Percentiles rank a stretch among this genome's conserved stretches.
phyloP scores from a whole-genome alignment of 2,888 invertebrate species.

The Venusia cambrica region DNA sequence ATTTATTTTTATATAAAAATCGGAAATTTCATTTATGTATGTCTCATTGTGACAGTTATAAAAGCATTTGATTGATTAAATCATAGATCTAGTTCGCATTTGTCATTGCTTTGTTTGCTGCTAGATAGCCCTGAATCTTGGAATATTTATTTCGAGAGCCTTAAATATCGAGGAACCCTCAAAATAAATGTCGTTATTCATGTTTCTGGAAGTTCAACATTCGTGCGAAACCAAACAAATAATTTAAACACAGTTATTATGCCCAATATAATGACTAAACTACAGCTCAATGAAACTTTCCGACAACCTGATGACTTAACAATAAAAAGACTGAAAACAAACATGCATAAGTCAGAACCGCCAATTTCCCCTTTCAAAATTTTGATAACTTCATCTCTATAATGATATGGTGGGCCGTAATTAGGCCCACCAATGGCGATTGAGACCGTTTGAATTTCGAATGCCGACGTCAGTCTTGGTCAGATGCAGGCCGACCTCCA shows the following conservation, averaged over 20 bases:
- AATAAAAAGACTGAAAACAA: conserved; percentile 68
- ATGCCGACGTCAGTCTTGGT: conserved; percentile 46
- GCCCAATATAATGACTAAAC: conserved; percentile 13
- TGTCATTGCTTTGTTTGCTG: no score
- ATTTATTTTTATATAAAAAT: no score
- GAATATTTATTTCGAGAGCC: no score
- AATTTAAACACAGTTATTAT: conserved; percentile 20
- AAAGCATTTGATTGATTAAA: no score
- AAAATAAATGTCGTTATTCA: no score
- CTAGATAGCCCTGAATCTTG: no score
- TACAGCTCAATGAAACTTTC: conserved; percentile 22
- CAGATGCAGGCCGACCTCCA: conserved; percentile 46
- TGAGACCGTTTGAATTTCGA: conserved; percentile 54
- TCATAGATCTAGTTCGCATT: no score
- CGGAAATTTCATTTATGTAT: no score
- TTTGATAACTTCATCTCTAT: conserved; percentile 73
- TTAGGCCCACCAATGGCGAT: conserved; percentile 60
- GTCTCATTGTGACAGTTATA: no score
- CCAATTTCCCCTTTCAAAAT: conserved; percentile 61
- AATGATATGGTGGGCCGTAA: conserved; percentile 57
- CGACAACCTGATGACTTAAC: conserved; percentile 47
- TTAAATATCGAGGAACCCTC: no score
- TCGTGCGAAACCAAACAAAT: conserved; percentile 12
- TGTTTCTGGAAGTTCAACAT: no score
- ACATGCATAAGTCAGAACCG: conserved; percentile 56